A percentile compares a stretch with the other conserved stretches of the same genome.
Conservation (phyloP, 2,113 vertebrate genomes). For the Silurus glanis region DNA sequence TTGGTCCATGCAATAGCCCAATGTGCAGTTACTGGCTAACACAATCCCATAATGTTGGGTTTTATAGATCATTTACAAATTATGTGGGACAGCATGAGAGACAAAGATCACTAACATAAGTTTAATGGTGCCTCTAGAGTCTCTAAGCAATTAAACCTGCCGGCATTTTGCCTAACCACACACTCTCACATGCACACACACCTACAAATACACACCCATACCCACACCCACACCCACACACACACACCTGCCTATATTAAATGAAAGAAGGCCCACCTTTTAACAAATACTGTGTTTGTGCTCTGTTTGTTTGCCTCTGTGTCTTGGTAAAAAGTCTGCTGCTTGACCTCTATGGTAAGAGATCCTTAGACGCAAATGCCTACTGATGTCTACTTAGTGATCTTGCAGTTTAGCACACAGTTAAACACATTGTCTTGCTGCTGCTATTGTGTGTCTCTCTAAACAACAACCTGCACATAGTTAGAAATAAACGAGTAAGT, state of each 20-base stretch:
- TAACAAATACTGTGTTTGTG: constrained; percentile 22
- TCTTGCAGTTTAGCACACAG: not conserved
- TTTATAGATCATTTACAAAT: constrained; percentile 33
- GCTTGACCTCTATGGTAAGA: constrained; percentile 5
- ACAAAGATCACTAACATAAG: constrained; percentile 37
- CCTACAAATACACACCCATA: not conserved
- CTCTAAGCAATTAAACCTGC: constrained; percentile 42
- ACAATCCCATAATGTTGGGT: constrained; percentile 26
- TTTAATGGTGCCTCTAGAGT: constrained; percentile 35
- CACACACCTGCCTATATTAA: constrained; percentile 51
- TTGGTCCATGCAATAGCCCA: not conserved
- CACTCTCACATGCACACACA: not conserved
- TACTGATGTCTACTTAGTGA: not conserved
- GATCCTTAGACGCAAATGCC: not conserved
- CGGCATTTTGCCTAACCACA: constrained; percentile 27
- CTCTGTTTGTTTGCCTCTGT: constrained; percentile 21
- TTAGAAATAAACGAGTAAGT: constrained; percentile 33
- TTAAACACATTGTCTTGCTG: constrained; percentile 25
- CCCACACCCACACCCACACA: constrained; percentile 46
- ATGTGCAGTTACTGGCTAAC: constrained; percentile 16
- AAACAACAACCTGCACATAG: constrained; percentile 18
- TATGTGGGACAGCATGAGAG: constrained; percentile 3
- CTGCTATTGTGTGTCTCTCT: constrained; percentile 26
- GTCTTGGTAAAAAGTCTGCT: not conserved
- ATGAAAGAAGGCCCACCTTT: constrained; percentile 8